Percentiles rank a stretch among this genome's conserved stretches.
These are phyloP conservation scores for Chrysodeixis includens DNA, from an alignment of 2,888 invertebrate species.

Conservation along the genomic window DNA sequence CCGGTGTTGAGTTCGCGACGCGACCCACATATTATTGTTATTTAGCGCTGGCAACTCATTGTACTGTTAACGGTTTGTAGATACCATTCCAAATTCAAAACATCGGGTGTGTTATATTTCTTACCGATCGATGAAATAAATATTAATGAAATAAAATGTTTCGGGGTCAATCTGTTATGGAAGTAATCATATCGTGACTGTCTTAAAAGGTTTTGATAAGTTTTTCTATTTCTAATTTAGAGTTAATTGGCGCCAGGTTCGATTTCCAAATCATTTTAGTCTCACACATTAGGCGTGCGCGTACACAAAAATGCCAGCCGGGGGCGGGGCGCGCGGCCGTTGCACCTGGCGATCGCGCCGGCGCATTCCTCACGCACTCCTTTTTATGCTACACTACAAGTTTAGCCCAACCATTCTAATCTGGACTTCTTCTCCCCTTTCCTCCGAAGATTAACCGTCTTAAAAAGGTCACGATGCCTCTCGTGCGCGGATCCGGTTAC, in stretches of 20 bases:
- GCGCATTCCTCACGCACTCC: constrained; percentile 88
- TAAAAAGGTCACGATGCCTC: constrained; percentile 67
- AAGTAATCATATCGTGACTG: constrained; percentile 48
- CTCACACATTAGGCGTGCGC: constrained; percentile 77
- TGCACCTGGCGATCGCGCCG: constrained; percentile 85
- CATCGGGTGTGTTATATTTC: constrained; percentile 65
- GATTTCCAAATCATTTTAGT: constrained; percentile 73
- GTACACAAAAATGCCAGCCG: constrained; percentile 83
- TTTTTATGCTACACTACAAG: constrained; percentile 84
- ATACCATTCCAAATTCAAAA: constrained; percentile 73
- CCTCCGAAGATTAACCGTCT: constrained; percentile 61
- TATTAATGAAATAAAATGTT: constrained; percentile 40
- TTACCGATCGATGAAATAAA: constrained; percentile 45
- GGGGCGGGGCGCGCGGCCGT: constrained; percentile 84
- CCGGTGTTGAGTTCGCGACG: constrained; percentile 77
- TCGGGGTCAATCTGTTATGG: constrained; percentile 40
- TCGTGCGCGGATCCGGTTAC: constrained; percentile 61
- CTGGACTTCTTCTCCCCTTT: constrained; percentile 66
- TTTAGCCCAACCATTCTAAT: constrained; percentile 76
- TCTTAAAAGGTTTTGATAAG: constrained; percentile 39
- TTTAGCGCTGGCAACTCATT: constrained; percentile 79
- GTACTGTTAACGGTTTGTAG: constrained; percentile 81
- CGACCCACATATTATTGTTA: constrained; percentile 85
- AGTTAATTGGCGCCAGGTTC: constrained; percentile 66
- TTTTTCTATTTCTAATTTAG: constrained; percentile 44